phyloP scores from a whole-genome alignment of 2,113 vertebrate genomes.

The Osmerus eperlanus region DNA sequence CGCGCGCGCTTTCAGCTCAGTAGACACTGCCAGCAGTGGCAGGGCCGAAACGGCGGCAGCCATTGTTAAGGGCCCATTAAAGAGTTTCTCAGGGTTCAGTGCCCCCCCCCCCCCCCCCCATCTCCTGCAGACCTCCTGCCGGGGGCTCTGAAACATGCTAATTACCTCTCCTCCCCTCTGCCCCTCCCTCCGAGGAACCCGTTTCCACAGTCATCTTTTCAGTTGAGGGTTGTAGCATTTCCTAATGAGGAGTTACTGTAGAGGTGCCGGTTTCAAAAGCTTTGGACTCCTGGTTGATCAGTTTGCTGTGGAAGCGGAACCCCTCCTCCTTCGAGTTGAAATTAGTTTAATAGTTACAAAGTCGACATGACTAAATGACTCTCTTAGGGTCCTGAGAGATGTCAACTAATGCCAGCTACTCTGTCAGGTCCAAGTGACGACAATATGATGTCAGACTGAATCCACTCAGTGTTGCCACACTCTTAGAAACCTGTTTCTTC shows the following conservation, averaged over 20 bases:
- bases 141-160: slow-evolving; percentile 27
- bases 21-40: slow-evolving; percentile 36
- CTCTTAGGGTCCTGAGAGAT: too few relatives aligned
- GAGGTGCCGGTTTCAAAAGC: background rate
- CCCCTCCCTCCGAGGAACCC: too few relatives aligned
- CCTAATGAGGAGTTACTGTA: slow-evolving; percentile 11
- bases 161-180: slow-evolving; percentile 32
- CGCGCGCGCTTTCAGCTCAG: slow-evolving; percentile 19
- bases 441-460: too few relatives aligned
- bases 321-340: background rate
- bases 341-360: background rate
- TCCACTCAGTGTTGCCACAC: too few relatives aligned
- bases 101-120: background rate
- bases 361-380: background rate
- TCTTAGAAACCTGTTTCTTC: background rate
- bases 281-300: background rate
- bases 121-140: slow-evolving; percentile 28
- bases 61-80: slow-evolving; percentile 59
- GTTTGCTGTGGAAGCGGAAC: background rate
- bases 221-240: slow-evolving; percentile 19
- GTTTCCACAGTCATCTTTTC: background rate
- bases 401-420: too few relatives aligned
- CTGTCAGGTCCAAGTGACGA: too few relatives aligned
- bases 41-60: slow-evolving; percentile 43
- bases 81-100: slow-evolving; percentile 41